Evolutionary conservation across 2,797 vertebrate species (phyloP).

Genomic region (Nyctalus aviator): DNA sequence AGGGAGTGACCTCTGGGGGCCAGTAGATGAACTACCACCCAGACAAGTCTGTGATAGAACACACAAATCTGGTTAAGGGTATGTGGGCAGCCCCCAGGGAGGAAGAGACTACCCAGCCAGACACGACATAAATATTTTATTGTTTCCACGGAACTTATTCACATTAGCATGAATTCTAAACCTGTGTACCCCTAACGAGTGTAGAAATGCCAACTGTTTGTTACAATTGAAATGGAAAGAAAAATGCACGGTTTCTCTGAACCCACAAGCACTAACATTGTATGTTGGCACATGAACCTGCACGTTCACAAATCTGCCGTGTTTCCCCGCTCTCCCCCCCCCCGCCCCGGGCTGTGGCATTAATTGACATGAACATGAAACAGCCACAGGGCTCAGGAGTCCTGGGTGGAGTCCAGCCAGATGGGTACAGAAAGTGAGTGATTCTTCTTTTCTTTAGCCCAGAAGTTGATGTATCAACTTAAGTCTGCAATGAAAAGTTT

Average conservation of each 20-base stretch:
- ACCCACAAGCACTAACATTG: not conserved
- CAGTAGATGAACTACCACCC: not conserved
- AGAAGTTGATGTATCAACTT: constrained; percentile 44
- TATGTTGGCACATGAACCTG: not conserved
- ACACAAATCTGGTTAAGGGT: not conserved
- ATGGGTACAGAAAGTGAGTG: constrained; percentile 36
- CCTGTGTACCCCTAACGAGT: constrained; percentile 13
- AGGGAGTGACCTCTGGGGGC: constrained; percentile 14
- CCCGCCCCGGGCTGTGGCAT: not conserved
- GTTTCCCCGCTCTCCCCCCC: no score
- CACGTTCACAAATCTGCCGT: not conserved
- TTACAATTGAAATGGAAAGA: constrained; percentile 50
- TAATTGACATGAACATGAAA: constrained; percentile 33
- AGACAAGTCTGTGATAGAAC: not conserved
- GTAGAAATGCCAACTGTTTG: constrained; percentile 51
- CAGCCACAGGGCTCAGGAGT: not conserved
- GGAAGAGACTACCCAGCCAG: not conserved
- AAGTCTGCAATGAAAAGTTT: constrained; percentile 43
- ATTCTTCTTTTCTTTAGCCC: constrained; percentile 59
- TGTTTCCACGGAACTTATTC: not conserved
- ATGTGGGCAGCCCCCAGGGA: not conserved
- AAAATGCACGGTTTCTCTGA: not conserved
- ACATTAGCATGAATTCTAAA: constrained; percentile 54
- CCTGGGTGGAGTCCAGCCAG: not conserved
- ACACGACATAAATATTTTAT: not conserved